A percentile compares a stretch with the other conserved stretches of the same genome.
These are phyloP conservation scores for Cynopterus sphinx DNA, from an alignment of 2,797 vertebrate species.

Conservation along the genomic window DNA sequence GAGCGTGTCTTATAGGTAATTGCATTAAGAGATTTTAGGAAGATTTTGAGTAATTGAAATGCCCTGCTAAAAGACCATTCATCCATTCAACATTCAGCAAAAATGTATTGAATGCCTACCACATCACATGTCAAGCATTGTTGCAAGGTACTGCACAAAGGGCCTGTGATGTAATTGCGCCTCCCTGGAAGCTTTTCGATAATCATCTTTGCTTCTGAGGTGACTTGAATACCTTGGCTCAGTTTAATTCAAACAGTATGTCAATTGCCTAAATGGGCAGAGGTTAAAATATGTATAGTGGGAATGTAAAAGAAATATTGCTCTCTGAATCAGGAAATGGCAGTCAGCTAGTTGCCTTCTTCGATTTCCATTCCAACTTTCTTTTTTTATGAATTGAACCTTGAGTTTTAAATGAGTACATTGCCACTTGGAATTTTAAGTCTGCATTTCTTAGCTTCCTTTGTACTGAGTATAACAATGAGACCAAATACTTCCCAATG, in stretches of 20 bases:
- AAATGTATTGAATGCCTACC: neutral
- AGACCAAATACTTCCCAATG: neutral
- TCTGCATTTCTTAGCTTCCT: neutral
- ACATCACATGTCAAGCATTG: neutral
- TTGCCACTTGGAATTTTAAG: neutral
- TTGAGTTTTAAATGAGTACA: slow-evolving; percentile 8
- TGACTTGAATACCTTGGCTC: neutral
- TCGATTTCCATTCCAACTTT: neutral
- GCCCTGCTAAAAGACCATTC: neutral
- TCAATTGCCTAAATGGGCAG: neutral
- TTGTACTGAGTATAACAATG: neutral
- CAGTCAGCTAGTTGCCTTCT: neutral
- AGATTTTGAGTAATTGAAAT: neutral
- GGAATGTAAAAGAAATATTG: neutral
- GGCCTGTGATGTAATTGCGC: neutral
- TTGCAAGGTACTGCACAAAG: neutral
- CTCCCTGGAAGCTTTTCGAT: neutral
- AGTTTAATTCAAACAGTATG: neutral
- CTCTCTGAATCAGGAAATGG: neutral
- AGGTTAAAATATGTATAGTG: neutral
- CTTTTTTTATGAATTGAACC: neutral
- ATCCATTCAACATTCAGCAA: neutral
- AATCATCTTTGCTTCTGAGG: neutral
- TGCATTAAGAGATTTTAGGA: neutral
- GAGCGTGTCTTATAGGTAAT: neutral